phyloP scores from a whole-genome alignment of 1,140 invertebrate species.

The Bombyx mandarina region DNA sequence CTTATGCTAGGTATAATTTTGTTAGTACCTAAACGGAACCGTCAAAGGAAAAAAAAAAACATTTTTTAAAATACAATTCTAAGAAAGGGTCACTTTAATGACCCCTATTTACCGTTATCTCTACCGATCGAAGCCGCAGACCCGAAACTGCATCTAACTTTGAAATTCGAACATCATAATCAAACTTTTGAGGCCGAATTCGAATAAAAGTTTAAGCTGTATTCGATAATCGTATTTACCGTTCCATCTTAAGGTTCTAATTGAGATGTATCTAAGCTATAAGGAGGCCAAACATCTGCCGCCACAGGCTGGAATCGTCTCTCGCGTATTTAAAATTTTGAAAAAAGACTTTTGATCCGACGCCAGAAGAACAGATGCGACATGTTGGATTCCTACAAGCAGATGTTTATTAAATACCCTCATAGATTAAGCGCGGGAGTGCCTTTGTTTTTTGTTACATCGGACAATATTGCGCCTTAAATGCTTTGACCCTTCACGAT shows the following conservation, averaged over 20 bases:
- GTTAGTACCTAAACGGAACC: no score
- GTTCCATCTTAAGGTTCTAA: no score
- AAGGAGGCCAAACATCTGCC: constrained; percentile 50
- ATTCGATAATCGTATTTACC: no score
- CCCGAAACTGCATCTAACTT: constrained; percentile 46
- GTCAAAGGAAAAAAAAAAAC: background rate
- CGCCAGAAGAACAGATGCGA: constrained; percentile 60
- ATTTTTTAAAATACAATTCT: constrained; percentile 8
- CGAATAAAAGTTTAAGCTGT: no score
- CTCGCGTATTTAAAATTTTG: constrained; percentile 59
- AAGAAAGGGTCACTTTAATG: constrained; percentile 51
- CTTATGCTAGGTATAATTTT: no score
- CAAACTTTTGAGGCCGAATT: constrained; percentile 29
- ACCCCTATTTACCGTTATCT: constrained; percentile 58
- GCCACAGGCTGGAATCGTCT: constrained; percentile 37
- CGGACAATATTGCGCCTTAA: constrained; percentile 50
- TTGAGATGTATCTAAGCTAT: background rate
- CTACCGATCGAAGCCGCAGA: constrained; percentile 46
- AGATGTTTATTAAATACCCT: constrained; percentile 64
- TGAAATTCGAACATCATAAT: constrained; percentile 61
- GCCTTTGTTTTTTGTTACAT: constrained; percentile 49
- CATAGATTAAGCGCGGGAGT: constrained; percentile 57
- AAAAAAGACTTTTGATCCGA: constrained; percentile 42
- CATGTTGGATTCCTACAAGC: constrained; percentile 62
- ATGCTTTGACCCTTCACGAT: constrained; percentile 41